These are phyloP conservation scores for Apis laboriosa DNA, from an alignment of 1,140 invertebrate species.

Conservation along the genomic window DNA sequence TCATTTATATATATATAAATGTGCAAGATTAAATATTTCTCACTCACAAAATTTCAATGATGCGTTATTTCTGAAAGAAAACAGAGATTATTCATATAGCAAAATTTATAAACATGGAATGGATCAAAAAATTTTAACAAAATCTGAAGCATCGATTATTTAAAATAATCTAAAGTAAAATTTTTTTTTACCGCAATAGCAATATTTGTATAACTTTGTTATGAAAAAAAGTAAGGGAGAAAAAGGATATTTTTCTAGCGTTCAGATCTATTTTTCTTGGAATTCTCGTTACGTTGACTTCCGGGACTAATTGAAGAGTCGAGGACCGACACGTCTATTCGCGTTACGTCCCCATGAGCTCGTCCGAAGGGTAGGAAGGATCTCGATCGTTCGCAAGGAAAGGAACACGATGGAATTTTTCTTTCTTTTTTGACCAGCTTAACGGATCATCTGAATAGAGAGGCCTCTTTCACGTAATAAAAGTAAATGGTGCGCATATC, in stretches of 20 bases:
- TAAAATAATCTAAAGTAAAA: neutral
- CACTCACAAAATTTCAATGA: no score
- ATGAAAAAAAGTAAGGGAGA: neutral
- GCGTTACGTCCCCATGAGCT: conserved; percentile 64
- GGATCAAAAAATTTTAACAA: no score
- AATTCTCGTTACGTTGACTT: conserved; percentile 46
- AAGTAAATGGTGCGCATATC: conserved; percentile 78
- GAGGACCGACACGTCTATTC: conserved; percentile 57
- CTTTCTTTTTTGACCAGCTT: conserved; percentile 51
- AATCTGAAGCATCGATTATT: neutral
- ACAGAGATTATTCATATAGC: no score
- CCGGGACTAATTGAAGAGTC: conserved; percentile 40
- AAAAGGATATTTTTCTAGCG: neutral
- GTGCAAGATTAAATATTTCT: neutral
- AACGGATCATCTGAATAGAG: conserved; percentile 62
- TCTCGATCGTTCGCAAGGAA: conserved; percentile 13
- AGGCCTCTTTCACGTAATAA: conserved; percentile 62
- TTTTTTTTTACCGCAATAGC: neutral
- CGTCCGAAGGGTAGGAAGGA: conserved; percentile 54
- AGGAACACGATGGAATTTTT: conserved; percentile 26
- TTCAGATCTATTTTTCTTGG: neutral
- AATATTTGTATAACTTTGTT: neutral
- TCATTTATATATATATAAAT: no score
- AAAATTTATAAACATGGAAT: no score
- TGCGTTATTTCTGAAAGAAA: no score